A percentile compares a stretch with the other conserved stretches of the same genome.
These are phyloP conservation scores for Melipona quadrifasciata DNA, from an alignment of 1,140 invertebrate species.

Conservation along the genomic window DNA sequence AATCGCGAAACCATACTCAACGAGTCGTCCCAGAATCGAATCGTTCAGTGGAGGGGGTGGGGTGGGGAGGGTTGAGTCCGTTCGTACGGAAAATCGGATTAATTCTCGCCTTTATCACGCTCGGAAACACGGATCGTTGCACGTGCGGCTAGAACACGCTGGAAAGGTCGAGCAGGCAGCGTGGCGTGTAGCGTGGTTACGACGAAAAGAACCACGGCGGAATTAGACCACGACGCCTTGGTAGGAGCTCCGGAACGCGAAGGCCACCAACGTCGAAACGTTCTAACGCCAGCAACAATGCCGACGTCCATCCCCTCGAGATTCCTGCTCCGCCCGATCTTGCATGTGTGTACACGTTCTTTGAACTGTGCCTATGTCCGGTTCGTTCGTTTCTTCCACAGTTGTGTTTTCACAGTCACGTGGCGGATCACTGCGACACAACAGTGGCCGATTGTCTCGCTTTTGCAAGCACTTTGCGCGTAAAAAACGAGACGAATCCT, in stretches of 20 bases:
- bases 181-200: neutral
- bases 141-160: neutral
- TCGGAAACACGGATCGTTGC: neutral
- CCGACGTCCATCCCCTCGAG: slow-evolving; percentile 51
- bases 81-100: slow-evolving; percentile 5
- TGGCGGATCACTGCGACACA: neutral
- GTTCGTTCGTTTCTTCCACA: neutral
- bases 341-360: too few species aligned
- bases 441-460: neutral
- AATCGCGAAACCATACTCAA: slow-evolving; percentile 9
- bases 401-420: neutral
- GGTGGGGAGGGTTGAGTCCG: too few species aligned
- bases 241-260: slow-evolving; percentile 38
- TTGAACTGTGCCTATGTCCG: too few species aligned
- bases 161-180: neutral
- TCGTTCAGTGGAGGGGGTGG: too few species aligned
- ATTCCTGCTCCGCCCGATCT: neutral
- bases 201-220: slow-evolving; percentile 40
- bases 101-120: neutral
- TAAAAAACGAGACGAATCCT: neutral
- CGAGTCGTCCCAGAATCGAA: neutral
- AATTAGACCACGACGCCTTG: slow-evolving; percentile 59
- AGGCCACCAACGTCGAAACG: slow-evolving; percentile 40
- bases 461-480: neutral
- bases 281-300: slow-evolving; percentile 51